phyloP scores from a whole-genome alignment of 2,113 vertebrate species.

The Petrocephalus zakoni region DNA sequence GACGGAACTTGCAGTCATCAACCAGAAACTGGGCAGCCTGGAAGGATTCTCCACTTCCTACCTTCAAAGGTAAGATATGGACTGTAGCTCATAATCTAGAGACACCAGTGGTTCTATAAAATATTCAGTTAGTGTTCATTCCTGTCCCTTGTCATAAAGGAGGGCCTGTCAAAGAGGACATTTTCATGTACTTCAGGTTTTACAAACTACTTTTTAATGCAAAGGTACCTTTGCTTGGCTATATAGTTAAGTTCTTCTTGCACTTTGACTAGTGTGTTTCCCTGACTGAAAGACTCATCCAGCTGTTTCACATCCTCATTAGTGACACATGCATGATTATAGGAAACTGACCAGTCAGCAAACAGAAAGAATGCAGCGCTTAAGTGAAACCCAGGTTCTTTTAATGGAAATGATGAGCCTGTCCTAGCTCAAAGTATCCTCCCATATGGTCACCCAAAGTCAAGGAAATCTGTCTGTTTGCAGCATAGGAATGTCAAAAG shows the following conservation, averaged over 20 bases:
- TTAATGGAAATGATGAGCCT: background rate
- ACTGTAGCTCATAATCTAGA: background rate
- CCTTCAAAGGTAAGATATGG: conserved; percentile 70
- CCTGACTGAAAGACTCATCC: background rate
- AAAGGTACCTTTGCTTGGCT: background rate
- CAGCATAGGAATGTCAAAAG: background rate
- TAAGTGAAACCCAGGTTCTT: background rate
- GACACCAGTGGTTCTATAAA: background rate
- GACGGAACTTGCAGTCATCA: conserved; percentile 75
- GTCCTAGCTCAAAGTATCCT: background rate
- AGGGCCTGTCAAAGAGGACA: background rate
- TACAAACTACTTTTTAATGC: background rate
- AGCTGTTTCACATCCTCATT: background rate
- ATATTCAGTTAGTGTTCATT: background rate
- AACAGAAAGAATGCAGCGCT: background rate
- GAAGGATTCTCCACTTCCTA: conserved; percentile 77
- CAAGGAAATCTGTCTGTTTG: background rate
- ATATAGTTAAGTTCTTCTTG: background rate
- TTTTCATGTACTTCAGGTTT: background rate
- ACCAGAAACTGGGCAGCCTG: conserved; percentile 78
- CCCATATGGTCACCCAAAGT: background rate
- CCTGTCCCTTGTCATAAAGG: background rate
- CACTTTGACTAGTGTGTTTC: background rate
- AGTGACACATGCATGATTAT: background rate
- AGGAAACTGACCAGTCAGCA: background rate